Evolutionary conservation across 2,113 vertebrate genomes (phyloP), one percentile per base, ranked within the genome.

Genomic region (Halichoerus grypus): DNA sequence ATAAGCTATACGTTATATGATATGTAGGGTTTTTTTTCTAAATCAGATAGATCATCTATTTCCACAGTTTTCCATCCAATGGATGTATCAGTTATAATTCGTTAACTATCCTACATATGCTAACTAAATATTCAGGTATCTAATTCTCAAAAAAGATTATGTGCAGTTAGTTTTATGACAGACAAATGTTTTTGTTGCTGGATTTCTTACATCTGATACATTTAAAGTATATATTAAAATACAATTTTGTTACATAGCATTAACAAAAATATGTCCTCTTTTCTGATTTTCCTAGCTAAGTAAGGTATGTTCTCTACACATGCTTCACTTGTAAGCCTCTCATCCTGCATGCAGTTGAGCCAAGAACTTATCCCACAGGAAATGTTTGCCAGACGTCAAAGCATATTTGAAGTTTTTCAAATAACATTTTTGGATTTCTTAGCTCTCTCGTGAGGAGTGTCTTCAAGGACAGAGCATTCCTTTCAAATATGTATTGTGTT

Each of bases 401-500:
- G 57, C 61, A 67, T n/a, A 55, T 51, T 79, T 93, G 88, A 91
- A 3, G 28, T 84, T 86, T 97, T 92, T 91, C 74, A 84, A 88
- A 59, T 53, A 69, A 91, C 51, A 46, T 36, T 88, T 95, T 49
- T 69, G 33, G 42, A 85, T 84, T 76, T 91, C 53, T 89, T 83
- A 55, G 31, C 67, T 88, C 16, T 59, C 49, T 93, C 26, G 0
- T 39, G 42, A 97, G 31, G 11, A 71, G 59, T 65, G 24, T 91
- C 67, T 79, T 95, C 65, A 91, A 88, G 26, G 77, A 59, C 49
- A 69, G 39, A 67, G 39, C 12, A 77, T 63, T 39, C n/a, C n/a
- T 97, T 94, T 94, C 83, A 86, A 96, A 94, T 59, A 49, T 67
- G 12, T 9, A 42, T 87, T 94, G 16, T 80, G 69, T 82, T 94